Base-by-base conservation (phyloP, 2,797 vertebrate species). In the Ambastaia sidthimunki region DNA sequence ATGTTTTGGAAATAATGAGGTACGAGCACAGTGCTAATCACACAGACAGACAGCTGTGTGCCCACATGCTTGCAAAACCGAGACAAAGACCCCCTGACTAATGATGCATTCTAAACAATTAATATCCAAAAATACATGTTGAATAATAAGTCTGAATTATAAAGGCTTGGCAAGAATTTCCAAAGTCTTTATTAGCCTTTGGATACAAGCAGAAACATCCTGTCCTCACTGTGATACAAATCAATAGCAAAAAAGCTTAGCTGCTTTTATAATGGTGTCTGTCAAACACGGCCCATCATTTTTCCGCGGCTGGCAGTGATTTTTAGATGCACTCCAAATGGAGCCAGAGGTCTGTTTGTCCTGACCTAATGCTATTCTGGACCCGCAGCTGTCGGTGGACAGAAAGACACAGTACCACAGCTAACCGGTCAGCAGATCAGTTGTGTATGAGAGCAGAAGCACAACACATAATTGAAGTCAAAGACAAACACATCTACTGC, bases 311-410 rank as follows among this genome's bases (percentile, higher is more conserved):
- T 63, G 71, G 71, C 19, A 76, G 67, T 66, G 41, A 59, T 60
- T 41, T 62, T 66, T 70, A 52, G 72, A 75, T 62, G 79, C 66
- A 74, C 79, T 63, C 68, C 52, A 25, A 50, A 18, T 74, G 66
- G 18, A 75, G 63, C 28, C 59, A 72, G 66, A 50, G 57, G 55
- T 54, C 70, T 80, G 70, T 57, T 69, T 76, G 63, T 72, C 37
- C 65, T 73, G 67, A 68, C 80, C 78, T 69, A 73, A 80, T 34
- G 81, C 79, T 84, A 85, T 83, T 84, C 65, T 50, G 57, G 66
- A 83, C 54, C 23, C 71, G 78, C 86, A 87, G 82, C 84, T 87
- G 86, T 81, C 31, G 37, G 54, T 50, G 74, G 80, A 82, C 47
- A 34, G 68, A 80, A 54, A 66, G 5, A 76, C 81, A 78, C 82